These are phyloP conservation scores for Megamerina dolium DNA, from an alignment of 2,888 invertebrate genomes.

Conservation along the genomic window DNA sequence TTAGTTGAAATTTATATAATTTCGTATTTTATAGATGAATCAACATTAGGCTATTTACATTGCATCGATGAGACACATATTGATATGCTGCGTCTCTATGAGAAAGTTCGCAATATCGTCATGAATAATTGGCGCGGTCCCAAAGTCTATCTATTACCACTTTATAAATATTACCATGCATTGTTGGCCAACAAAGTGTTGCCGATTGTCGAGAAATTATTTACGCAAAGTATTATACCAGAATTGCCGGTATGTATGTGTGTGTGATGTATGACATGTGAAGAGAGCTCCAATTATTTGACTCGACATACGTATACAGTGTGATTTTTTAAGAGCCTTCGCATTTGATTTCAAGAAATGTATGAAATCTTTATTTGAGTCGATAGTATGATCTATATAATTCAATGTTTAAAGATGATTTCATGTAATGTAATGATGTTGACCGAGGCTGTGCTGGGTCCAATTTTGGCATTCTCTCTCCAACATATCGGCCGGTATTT, in stretches of 20 bases:
- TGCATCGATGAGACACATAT: constrained; percentile 41
- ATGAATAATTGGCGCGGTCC: constrained; percentile 43
- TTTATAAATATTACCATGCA: constrained; percentile 47
- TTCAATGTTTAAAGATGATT: no score
- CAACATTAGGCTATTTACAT: constrained; percentile 37
- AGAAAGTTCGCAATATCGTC: constrained; percentile 39
- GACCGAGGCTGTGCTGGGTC: no score
- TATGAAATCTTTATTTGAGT: no score
- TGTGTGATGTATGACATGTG: neutral
- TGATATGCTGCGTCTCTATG: constrained; percentile 42
- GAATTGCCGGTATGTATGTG: constrained; percentile 37
- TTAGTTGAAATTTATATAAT: neutral
- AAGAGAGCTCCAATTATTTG: neutral
- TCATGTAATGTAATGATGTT: neutral
- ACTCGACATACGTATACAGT: neutral
- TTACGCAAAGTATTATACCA: constrained; percentile 39
- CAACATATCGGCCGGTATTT: no score
- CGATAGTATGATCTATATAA: no score
- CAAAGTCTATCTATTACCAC: constrained; percentile 43
- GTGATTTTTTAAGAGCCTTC: no score
- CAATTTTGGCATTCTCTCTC: no score
- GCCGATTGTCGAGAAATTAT: constrained; percentile 42
- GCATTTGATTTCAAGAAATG: no score
- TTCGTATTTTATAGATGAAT: constrained; percentile 24
- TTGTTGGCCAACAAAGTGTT: constrained; percentile 40